Evolutionary conservation across 2,113 vertebrate species (phyloP).

Genomic region (Theristicus caerulescens): DNA sequence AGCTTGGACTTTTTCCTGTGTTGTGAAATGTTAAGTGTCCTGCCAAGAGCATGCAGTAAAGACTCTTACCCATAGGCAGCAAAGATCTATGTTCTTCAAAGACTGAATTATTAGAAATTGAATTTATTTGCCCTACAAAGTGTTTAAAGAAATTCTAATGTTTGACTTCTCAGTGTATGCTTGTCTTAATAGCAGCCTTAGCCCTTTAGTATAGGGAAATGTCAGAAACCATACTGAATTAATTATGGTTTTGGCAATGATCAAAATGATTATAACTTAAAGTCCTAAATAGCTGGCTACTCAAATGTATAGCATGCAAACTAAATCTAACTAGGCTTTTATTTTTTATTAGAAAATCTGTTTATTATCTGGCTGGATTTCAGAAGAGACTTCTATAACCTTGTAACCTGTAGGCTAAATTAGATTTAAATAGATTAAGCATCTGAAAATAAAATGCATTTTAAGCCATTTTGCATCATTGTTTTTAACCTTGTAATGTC

Average conservation of each 20-base stretch:
- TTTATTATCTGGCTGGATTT: constrained; percentile 14
- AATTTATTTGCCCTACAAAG: background rate
- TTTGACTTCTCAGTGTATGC: background rate
- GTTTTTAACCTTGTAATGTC: background rate
- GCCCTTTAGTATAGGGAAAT: background rate
- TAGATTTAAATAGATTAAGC: constrained; percentile 26
- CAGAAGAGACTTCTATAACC: background rate
- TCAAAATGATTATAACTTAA: background rate
- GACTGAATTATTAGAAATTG: background rate
- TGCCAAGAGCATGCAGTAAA: background rate
- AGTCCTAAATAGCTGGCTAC: background rate
- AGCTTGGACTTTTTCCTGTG: background rate
- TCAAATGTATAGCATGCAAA: background rate
- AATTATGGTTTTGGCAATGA: constrained; percentile 19
- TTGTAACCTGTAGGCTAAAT: constrained; percentile 7
- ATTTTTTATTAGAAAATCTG: constrained; percentile 8
- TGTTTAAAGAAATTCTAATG: background rate
- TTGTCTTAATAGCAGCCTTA: background rate
- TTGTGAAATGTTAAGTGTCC: background rate
- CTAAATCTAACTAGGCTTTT: background rate
- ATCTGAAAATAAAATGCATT: constrained; percentile 10
- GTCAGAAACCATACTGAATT: constrained; percentile 19
- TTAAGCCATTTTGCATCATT: background rate
- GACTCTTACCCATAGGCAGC: background rate
- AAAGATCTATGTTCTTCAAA: background rate